phyloP scores from a whole-genome alignment of 2,113 vertebrate species.

The Nematolebias whitei region DNA sequence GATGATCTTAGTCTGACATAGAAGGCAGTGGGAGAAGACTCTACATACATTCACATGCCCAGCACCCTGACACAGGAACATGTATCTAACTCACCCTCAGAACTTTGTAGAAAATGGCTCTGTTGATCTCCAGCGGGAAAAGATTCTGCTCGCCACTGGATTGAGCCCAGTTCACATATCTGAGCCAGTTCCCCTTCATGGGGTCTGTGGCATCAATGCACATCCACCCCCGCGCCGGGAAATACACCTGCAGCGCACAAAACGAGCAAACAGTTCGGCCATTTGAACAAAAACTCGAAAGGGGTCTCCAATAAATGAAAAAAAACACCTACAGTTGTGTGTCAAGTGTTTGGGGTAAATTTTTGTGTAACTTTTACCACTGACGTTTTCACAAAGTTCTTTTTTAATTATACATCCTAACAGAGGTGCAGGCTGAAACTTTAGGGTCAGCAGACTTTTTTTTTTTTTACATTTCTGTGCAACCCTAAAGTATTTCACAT shows the following conservation, averaged over 20 bases:
- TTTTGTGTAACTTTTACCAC: too few relatives aligned
- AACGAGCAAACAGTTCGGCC: neutral
- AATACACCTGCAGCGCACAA: slow-evolving; percentile 83
- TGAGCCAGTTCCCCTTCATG: slow-evolving; percentile 91
- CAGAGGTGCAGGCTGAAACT: neutral
- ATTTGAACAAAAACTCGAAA: neutral
- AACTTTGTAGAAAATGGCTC: slow-evolving; percentile 94
- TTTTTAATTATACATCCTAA: neutral
- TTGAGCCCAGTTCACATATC: slow-evolving; percentile 92
- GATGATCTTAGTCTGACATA: too few relatives aligned
- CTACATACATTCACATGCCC: too few relatives aligned
- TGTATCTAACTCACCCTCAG: slow-evolving; percentile 82
- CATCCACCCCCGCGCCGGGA: slow-evolving; percentile 93
- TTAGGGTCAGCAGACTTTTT: neutral
- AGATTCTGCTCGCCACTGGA: slow-evolving; percentile 92
- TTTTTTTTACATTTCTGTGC: neutral
- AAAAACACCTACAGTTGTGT: too few relatives aligned
- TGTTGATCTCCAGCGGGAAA: slow-evolving; percentile 93
- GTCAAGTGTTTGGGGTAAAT: too few relatives aligned
- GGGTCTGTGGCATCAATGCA: slow-evolving; percentile 94
- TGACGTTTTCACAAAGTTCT: too few relatives aligned
- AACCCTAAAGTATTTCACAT: neutral
- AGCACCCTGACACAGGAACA: neutral
- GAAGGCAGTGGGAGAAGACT: too few relatives aligned
- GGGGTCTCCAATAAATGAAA: too few relatives aligned